These are phyloP conservation scores for Dermochelys coriacea DNA, from an alignment of 2,797 vertebrate genomes.

Conservation along the genomic window DNA sequence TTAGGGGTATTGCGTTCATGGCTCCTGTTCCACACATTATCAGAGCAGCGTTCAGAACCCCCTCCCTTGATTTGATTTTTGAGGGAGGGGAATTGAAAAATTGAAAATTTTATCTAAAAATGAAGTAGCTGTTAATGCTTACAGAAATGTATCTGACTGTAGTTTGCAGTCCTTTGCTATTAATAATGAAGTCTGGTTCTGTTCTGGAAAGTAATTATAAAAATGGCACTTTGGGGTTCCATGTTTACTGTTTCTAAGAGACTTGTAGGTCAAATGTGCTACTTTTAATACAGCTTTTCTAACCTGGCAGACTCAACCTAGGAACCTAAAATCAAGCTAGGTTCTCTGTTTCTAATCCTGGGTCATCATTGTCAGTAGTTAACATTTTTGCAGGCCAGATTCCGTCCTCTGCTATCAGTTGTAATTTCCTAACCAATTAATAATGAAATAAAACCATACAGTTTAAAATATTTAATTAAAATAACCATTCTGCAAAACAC, in stretches of 20 bases:
- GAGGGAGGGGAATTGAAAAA: neutral
- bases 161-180: neutral
- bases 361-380: neutral
- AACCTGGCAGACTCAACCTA: neutral
- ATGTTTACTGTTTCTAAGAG: neutral
- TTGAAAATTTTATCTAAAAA: neutral
- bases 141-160: neutral
- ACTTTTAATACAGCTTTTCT: neutral
- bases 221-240: neutral
- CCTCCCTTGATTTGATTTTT: neutral
- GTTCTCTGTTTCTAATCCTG: neutral
- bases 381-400: constrained; percentile 38
- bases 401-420: constrained; percentile 45
- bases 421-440: constrained; percentile 63
- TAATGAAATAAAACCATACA: constrained; percentile 63
- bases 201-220: neutral
- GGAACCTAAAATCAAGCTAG: neutral
- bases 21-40: too few species aligned
- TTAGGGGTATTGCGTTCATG: neutral
- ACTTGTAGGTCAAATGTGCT: neutral
- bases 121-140: neutral
- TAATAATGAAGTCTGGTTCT: neutral
- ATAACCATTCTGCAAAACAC: constrained; percentile 61
- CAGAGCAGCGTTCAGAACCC: neutral
- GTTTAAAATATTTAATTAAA: constrained; percentile 66